Conservation (phyloP, 1,140 invertebrate genomes). For the Linepithema humile region DNA sequence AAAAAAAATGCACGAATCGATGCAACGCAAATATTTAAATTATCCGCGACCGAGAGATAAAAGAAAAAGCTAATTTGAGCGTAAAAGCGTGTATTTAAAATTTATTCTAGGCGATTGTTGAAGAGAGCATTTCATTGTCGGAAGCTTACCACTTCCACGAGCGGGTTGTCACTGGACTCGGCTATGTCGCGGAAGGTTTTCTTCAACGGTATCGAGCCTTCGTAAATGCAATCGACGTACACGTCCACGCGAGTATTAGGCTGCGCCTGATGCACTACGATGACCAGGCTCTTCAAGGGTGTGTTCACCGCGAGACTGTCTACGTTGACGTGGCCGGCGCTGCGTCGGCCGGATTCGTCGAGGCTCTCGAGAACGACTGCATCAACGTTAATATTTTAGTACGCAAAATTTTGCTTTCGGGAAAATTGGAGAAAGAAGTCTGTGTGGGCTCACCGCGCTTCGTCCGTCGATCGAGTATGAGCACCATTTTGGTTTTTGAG, state of each 20-base stretch:
- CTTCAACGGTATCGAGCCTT: conserved; percentile 84
- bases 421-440: neutral
- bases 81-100: neutral
- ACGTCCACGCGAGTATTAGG: conserved; percentile 84
- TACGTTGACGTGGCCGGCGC: conserved; percentile 84
- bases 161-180: conserved; percentile 28
- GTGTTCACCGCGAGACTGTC: conserved; percentile 83
- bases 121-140: neutral
- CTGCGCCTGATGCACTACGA: conserved; percentile 85
- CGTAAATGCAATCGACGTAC: conserved; percentile 86
- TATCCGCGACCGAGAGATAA: too few relatives aligned
- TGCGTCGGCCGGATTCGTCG: conserved; percentile 81
- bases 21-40: too few relatives aligned
- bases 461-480: conserved; percentile 87
- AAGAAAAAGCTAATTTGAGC: too few relatives aligned
- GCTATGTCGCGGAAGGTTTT: conserved; percentile 84
- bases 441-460: conserved; percentile 85
- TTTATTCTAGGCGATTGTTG: neutral
- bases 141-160: conserved; percentile 75
- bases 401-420: neutral
- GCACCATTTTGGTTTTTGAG: conserved; percentile 86
- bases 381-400: neutral
- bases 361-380: conserved; percentile 87
- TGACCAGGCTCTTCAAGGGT: conserved; percentile 84
- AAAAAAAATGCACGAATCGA: neutral